Evolutionary conservation across 2,888 invertebrate genomes (phyloP), one percentile per base, ranked within the genome.

Genomic region (Lamellibrachia columna): DNA sequence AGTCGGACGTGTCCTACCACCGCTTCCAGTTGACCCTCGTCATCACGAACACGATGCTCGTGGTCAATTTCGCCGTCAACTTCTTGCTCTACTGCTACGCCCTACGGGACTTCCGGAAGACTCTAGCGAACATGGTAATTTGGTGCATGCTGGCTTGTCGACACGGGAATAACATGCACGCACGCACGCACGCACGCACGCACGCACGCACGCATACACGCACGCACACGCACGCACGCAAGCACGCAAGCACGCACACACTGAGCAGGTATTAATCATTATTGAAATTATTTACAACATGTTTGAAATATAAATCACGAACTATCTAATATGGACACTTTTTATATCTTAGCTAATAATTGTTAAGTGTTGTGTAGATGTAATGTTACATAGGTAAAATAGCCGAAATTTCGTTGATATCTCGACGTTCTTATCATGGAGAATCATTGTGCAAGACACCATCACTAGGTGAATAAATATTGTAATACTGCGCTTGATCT

Each of bases 31-130:
- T 91, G 55, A 58, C 91, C 3, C 53, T 91, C 28, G 58, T 55
- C 40, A 22, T 91, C 53, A 91, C 91, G 53, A 91, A 91, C 53
- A 91, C 91, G 22, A 40, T 91, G 91, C 91, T 91, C 40, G 58
- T 53, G 53, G 15, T 91, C 53, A 91, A 91, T 58, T 91, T 91
- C 58, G 40, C 53, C 58, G 91, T 91, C 53, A 91, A 91, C 58
- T 91, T 91, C 91, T 53, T 91, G 53, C 58, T 91, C 11, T 91
- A 91, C 53, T 91, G 91, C 58, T 91, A 91, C 58, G 91, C 91
- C 7, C 91, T 91, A n/a, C 28, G 91, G 7, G 91, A 91, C 91
- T 91, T 91, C 58, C 91, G 91, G 15, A 91, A 91, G 53, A 91
- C 55, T 52, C 28, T 91, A 53, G 15, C 15, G 40, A 40, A 53